phyloP scores from a whole-genome alignment of 2,113 vertebrate species.

The Neofelis nebulosa region DNA sequence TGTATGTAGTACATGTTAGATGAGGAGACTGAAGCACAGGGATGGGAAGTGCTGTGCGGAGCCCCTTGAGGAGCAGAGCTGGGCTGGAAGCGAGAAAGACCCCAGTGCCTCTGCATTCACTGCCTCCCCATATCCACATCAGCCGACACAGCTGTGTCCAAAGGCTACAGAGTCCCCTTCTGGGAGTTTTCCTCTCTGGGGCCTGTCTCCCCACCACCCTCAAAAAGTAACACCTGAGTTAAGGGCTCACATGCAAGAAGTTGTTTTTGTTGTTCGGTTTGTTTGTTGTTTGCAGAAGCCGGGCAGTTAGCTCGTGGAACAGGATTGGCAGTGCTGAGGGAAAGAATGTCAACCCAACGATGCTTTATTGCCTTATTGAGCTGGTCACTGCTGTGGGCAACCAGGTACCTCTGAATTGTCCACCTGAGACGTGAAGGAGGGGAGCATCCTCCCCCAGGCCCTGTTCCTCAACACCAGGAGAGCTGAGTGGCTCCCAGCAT shows the following conservation, averaged over 20 bases:
- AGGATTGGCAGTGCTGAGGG: not conserved
- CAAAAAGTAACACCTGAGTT: not conserved
- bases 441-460: not conserved
- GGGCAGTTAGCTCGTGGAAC: not conserved
- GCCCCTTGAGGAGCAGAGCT: not conserved
- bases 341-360: not conserved
- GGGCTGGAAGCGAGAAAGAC: not conserved
- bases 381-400: not conserved
- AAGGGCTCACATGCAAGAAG: not conserved
- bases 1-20: not conserved
- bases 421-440: not conserved
- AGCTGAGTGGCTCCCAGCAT: not conserved
- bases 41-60: not conserved
- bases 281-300: not conserved
- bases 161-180: not conserved
- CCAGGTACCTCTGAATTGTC: not conserved
- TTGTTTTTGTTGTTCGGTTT: not conserved
- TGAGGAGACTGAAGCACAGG: not conserved
- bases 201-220: not conserved
- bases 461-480: not conserved
- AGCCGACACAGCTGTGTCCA: not conserved
- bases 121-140: not conserved
- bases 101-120: not conserved
- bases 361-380: too few species aligned
- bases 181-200: not conserved